Evolutionary conservation across 2,888 invertebrate genomes (phyloP).

Genomic region (Orthosia incerta): DNA sequence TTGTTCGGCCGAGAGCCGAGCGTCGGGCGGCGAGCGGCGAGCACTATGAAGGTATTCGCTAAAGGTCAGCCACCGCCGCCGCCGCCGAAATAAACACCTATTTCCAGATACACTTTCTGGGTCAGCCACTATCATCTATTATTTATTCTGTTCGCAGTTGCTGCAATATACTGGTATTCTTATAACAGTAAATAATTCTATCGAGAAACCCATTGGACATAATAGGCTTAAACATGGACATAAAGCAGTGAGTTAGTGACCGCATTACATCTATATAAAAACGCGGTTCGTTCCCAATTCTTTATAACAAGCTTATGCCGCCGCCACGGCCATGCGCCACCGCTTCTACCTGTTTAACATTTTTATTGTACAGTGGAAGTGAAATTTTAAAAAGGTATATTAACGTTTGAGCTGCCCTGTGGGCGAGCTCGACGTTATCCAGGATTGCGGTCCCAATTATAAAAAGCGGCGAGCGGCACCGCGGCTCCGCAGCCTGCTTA

Average conservation of each 20-base stretch:
- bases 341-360: no score
- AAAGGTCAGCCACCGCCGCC: conserved; percentile 15
- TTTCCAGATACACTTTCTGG: conserved; percentile 23
- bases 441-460: conserved; percentile 5
- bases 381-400: conserved; percentile 4
- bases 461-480: neutral
- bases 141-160: conserved; percentile 1
- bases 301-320: no score
- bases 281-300: neutral
- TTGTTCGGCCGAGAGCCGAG: neutral
- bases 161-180: conserved; percentile 8
- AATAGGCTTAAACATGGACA: neutral
- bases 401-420: neutral
- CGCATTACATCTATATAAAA: neutral
- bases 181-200: neutral
- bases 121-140: conserved; percentile 17
- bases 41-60: conserved; percentile 6
- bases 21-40: neutral
- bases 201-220: neutral
- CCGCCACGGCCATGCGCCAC: no score
- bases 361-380: neutral
- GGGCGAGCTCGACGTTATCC: neutral
- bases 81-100: conserved; percentile 7
- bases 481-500: neutral
- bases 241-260: neutral